These are phyloP conservation scores for Criorhina ranunculi DNA, from an alignment of 2,888 invertebrate species.

Conservation along the genomic window DNA sequence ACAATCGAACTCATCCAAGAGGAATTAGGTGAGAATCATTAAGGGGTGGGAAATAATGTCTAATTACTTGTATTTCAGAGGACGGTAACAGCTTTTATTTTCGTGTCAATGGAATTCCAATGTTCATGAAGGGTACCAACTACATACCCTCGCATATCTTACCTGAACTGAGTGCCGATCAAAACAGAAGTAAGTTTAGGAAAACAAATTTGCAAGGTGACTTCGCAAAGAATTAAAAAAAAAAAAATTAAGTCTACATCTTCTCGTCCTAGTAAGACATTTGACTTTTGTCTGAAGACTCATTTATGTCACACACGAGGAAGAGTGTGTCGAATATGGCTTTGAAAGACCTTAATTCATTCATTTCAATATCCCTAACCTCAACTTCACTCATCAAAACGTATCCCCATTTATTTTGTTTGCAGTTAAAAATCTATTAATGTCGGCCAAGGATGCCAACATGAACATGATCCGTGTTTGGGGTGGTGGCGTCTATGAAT, in stretches of 20 bases:
- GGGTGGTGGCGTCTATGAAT: slow-evolving; percentile 99
- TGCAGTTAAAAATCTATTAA: slow-evolving; percentile 87
- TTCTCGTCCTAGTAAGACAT: no score
- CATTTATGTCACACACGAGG: no score
- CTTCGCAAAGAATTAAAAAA: no score
- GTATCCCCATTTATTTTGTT: no score
- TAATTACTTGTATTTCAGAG: slow-evolving; percentile 79
- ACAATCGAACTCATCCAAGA: slow-evolving; percentile 93
- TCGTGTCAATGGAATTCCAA: slow-evolving; percentile 91
- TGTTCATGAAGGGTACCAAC: slow-evolving; percentile 98
- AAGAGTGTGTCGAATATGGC: no score
- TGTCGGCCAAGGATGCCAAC: slow-evolving; percentile 90
- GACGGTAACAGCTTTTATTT: slow-evolving; percentile 93
- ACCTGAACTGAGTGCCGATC: slow-evolving; percentile 89
- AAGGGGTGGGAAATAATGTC: no score
- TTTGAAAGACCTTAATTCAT: no score
- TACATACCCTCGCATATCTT: slow-evolving; percentile 95
- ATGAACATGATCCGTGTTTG: slow-evolving; percentile 98
- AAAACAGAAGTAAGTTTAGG: slow-evolving; percentile 84
- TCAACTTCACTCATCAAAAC: no score
- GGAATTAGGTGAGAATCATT: slow-evolving; percentile 81
- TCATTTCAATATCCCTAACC: no score
- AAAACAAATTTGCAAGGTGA: no score
- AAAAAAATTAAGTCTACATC: no score
- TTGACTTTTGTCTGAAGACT: no score